These are phyloP conservation scores for Psettodes erumei DNA, from an alignment of 2,113 vertebrate genomes.

Conservation along the genomic window DNA sequence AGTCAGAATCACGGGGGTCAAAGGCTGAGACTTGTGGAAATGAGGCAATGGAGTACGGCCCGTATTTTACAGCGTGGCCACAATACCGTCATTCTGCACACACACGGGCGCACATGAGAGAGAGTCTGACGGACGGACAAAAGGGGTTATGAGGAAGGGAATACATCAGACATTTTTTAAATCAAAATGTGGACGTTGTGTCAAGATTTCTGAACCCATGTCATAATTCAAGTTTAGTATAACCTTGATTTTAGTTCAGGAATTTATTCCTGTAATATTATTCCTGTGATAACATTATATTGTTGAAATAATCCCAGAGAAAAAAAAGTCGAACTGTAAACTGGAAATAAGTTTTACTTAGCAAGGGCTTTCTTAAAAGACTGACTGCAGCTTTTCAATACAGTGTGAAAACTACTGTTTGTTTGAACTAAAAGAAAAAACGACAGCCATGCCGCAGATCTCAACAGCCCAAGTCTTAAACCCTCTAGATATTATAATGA, in stretches of 20 bases:
- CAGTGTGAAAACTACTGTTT: no score
- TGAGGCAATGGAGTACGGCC: conserved; percentile 66
- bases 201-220: background rate
- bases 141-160: conserved; percentile 9
- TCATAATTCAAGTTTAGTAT: background rate
- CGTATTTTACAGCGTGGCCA: conserved; percentile 65
- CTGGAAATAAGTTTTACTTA: background rate
- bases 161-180: background rate
- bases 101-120: conserved; percentile 41
- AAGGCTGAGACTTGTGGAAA: conserved; percentile 71
- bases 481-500: background rate
- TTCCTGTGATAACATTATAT: background rate
- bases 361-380: background rate
- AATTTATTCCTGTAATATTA: no score
- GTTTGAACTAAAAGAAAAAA: no score
- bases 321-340: background rate
- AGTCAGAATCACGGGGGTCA: conserved; percentile 75
- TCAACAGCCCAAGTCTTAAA: background rate
- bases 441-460: no score
- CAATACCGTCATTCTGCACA: conserved; percentile 70
- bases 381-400: no score
- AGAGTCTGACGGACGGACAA: background rate
- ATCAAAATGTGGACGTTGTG: background rate
- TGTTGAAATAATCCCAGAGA: background rate
- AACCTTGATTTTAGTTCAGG: background rate